Evolutionary conservation across 1,140 invertebrate genomes (phyloP).

Genomic region (Leptonema lineaticorne): DNA sequence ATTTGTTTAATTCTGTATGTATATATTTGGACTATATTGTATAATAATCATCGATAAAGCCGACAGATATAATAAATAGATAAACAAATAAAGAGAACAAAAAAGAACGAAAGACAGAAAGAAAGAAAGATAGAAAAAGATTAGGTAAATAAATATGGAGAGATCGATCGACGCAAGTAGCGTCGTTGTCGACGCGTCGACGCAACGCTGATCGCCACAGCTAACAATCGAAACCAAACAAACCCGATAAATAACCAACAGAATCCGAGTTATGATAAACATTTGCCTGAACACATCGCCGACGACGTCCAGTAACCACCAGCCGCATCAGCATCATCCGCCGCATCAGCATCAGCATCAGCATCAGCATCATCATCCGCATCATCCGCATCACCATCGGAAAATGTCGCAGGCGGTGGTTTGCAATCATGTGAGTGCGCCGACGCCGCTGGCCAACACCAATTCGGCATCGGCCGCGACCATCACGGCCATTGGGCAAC

Average conservation of each 20-base stretch:
- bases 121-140: no score
- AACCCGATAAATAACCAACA: not conserved
- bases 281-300: constrained; percentile 39
- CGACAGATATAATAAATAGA: no score
- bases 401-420: constrained; percentile 53
- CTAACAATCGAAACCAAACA: not conserved
- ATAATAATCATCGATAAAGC: no score
- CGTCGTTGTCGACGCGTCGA: not conserved
- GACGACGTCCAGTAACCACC: constrained; percentile 33
- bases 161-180: not conserved
- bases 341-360: constrained; percentile 21
- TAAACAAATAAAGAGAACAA: no score
- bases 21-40: no score
- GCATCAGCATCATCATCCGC: constrained; percentile 8
- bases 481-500: constrained; percentile 44
- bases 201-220: not conserved
- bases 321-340: constrained; percentile 1
- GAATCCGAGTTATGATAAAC: constrained; percentile 39
- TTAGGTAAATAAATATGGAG: not conserved
- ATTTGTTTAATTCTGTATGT: no score
- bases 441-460: constrained; percentile 4
- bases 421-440: constrained; percentile 44
- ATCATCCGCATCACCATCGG: constrained; percentile 28
- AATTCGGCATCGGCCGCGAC: constrained; percentile 33
- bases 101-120: no score